Evolutionary conservation across 2,888 invertebrate species (phyloP), one percentile per base, ranked within the genome.

Genomic region (Platerodrilus igneus): DNA sequence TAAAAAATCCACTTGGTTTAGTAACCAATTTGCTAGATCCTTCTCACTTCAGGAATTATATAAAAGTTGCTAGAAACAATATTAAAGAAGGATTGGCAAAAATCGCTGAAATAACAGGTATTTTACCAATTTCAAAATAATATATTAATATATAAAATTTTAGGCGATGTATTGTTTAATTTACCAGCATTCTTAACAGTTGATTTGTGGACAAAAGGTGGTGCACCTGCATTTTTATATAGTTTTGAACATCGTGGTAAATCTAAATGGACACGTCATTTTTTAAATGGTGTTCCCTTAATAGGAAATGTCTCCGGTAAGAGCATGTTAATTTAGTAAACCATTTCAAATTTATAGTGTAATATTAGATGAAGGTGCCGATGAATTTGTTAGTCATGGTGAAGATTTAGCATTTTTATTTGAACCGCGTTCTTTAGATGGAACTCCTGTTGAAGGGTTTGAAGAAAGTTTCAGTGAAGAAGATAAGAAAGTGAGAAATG

Each of bases 111-210:
- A 77, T 75, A 34, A 74, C 79, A 49, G 71, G 77, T 77, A 59
- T 22, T 33, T 14, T 11, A 17, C 4, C 4, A 5, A 10, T 17
- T 3, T 10, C 20, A 19, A 11, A 20, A 13, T 10, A n/a, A n/a
- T n/a, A n/a, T n/a, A n/a, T n/a, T n/a, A n/a, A n/a, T 10, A 10
- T 21, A 15, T 17, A 10, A 4, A 10, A 18, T 28, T 28, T 41
- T 67, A 74, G 84, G 78, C 14, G 86, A 87, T 59, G 83, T 83
- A 0, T 61, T 87, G 10, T 87, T 86, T 58, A 86, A 86, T 59
- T 75, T 83, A 33, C 87, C 87, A 1, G 84, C 84, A 1, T 83
- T 81, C 58, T 67, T 84, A 30, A 82, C 81, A 3, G 80, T 79
- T 0, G 71, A 79, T 46, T 71, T 77, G n/a, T 87, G 87, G 87